A percentile compares a stretch with the other conserved stretches of the same genome.
Conservation (phyloP, 2,113 vertebrate species). For the Balaeniceps rex region DNA sequence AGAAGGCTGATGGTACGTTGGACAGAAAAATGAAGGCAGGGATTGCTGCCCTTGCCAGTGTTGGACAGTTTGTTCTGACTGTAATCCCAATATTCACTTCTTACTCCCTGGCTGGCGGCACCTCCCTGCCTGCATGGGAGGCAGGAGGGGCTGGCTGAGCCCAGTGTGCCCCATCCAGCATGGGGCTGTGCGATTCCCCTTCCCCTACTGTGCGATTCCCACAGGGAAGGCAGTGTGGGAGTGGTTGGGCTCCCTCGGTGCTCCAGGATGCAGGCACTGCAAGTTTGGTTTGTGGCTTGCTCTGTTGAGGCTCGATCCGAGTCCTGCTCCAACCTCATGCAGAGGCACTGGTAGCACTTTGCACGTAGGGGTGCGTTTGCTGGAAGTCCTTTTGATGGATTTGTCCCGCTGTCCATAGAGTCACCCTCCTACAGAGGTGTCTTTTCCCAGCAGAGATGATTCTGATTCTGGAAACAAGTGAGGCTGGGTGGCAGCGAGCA, state of each 20-base stretch:
- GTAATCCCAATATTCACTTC: background rate
- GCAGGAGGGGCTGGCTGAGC: background rate
- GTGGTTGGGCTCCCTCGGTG: accelerated
- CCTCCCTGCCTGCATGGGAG: background rate
- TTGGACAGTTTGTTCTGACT: background rate
- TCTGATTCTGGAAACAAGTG: background rate
- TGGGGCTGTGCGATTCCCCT: accelerated
- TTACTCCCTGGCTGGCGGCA: accelerated
- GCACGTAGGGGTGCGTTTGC: background rate
- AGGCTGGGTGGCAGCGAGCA: background rate
- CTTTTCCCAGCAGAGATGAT: background rate
- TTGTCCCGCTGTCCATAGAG: background rate
- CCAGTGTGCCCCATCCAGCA: background rate
- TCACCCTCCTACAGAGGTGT: background rate
- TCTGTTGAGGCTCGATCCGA: background rate
- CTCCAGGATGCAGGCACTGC: background rate
- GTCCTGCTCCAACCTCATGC: background rate
- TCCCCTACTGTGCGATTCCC: background rate
- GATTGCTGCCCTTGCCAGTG: background rate
- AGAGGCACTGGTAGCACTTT: background rate
- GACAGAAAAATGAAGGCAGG: background rate
- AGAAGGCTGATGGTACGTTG: background rate
- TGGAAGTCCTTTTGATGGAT: background rate
- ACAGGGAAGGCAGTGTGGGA: background rate
- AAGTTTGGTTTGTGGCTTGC: background rate